Evolutionary conservation across 2,113 vertebrate genomes (phyloP), one percentile per base, ranked within the genome.

Genomic region (Eublepharis macularius): DNA sequence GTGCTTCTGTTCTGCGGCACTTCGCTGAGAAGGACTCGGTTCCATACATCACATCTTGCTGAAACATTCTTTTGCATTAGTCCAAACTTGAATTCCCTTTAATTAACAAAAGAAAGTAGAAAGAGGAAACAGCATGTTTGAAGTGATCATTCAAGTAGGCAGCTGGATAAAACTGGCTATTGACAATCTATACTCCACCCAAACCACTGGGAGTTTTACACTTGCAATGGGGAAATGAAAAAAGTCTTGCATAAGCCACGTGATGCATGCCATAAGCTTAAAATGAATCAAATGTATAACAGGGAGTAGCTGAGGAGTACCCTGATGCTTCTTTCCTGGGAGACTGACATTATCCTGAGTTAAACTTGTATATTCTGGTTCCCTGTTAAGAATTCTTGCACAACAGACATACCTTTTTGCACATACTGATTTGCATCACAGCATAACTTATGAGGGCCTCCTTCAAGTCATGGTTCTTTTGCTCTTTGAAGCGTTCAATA

Each of bases 391-490:
- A 36, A 81, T 3, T 76, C 70, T 34, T 82, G 76, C 69, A 81
- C 14, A 77, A 45, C 47, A 69, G 34, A 73, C 95, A 0, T 93
- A 99, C 98, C 98, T 99, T 99, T 95, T 99, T 99, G 94, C 98
- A 99, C 98, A 99, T 98, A 94, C 98, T 98, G 90, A 99, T 99
- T 94, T 99, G 98, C 98, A 99, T 99, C 47, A 99, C 97, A 54
- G 98, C 98, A 16, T 99, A 99, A 92, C 97, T 98, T 93, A 99
- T 98, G 34, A 99, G 97, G 0, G 98, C 98, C 92, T 99, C 98
- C 84, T 97, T 98, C 89, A 99, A 90, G 90, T 99, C 98, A 1
- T 88, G 96, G 88, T 99, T 98, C 94, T 99, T 99, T 91, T 99
- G 98, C 86, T 98, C 98, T 92, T 98, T 98, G 80, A 99, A 99